Evolutionary conservation across 2,113 vertebrate genomes (phyloP).

Genomic region (Balaenoptera acutorostrata): DNA sequence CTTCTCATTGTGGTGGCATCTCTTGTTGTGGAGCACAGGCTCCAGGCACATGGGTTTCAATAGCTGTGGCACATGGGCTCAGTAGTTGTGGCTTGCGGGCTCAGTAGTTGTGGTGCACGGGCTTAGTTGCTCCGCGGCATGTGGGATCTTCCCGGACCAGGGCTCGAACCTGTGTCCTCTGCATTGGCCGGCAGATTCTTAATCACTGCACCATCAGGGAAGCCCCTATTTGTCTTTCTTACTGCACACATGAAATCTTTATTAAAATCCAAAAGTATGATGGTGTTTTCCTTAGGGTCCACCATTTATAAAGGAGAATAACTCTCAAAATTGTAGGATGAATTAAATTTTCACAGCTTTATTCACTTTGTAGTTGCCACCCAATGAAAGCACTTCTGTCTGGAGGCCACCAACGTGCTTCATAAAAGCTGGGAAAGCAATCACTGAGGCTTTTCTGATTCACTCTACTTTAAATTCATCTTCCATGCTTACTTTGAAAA

Average conservation of each 20-base stretch:
- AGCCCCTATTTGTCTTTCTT: slow-evolving; percentile 11
- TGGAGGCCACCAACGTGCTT: neutral
- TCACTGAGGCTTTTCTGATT: neutral
- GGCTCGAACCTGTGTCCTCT: too few relatives aligned
- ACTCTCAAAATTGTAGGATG: neutral
- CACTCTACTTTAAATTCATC: slow-evolving; percentile 19
- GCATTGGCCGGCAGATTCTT: too few relatives aligned
- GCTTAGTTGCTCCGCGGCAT: too few relatives aligned
- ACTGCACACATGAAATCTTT: neutral
- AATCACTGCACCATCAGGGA: too few relatives aligned
- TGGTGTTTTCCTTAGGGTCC: neutral
- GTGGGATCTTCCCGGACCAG: too few relatives aligned
- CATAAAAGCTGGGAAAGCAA: neutral
- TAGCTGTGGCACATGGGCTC: too few relatives aligned
- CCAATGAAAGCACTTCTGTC: neutral
- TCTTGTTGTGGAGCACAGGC: too few relatives aligned
- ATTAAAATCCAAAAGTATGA: slow-evolving; percentile 39
- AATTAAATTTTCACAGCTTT: slow-evolving; percentile 29
- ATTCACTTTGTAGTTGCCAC: neutral
- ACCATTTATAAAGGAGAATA: neutral
- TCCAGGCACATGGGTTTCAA: too few relatives aligned
- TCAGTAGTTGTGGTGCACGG: too few relatives aligned
- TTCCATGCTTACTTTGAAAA: neutral
- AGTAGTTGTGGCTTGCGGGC: too few relatives aligned
- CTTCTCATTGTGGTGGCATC: too few relatives aligned